A percentile compares a stretch with the other conserved stretches of the same genome.
Conservation (phyloP, 1,140 invertebrate genomes). For the Euborellia annulipes region DNA sequence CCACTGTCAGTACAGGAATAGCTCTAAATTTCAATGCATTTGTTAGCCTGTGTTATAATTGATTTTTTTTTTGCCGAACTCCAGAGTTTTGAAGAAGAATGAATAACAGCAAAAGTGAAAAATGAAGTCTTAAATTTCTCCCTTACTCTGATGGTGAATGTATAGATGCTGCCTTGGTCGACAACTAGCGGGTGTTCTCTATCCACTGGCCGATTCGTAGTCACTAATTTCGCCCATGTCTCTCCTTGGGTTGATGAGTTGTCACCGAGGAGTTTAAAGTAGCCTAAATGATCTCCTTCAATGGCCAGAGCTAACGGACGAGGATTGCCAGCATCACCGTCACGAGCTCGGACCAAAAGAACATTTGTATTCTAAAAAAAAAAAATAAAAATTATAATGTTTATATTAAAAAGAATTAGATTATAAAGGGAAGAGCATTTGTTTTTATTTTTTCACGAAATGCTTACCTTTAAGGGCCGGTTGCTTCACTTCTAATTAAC, state of each 20-base stretch:
- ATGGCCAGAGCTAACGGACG: slow-evolving; percentile 44
- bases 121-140: too few species aligned
- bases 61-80: too few species aligned
- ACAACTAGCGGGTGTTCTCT: slow-evolving; percentile 54
- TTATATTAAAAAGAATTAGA: too few species aligned
- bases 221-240: slow-evolving; percentile 31
- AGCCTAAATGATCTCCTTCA: slow-evolving; percentile 47
- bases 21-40: too few species aligned
- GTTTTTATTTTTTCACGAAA: too few species aligned
- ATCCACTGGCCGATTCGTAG: slow-evolving; percentile 47
- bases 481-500: too few species aligned
- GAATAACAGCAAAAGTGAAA: too few species aligned
- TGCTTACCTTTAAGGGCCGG: too few species aligned
- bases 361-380: slow-evolving; percentile 35
- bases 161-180: slow-evolving; percentile 62
- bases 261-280: slow-evolving; percentile 43
- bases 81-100: too few species aligned
- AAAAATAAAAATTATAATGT: not conserved
- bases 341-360: slow-evolving; percentile 49
- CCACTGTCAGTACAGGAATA: too few species aligned
- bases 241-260: slow-evolving; percentile 2
- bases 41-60: too few species aligned
- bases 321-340: slow-evolving; percentile 59
- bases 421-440: too few species aligned
- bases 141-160: slow-evolving; percentile 44